Percentiles rank a stretch among this genome's conserved stretches.
Evolutionary conservation across 2,888 invertebrate genomes (phyloP).

Genomic region (Ectobius pallidus): DNA sequence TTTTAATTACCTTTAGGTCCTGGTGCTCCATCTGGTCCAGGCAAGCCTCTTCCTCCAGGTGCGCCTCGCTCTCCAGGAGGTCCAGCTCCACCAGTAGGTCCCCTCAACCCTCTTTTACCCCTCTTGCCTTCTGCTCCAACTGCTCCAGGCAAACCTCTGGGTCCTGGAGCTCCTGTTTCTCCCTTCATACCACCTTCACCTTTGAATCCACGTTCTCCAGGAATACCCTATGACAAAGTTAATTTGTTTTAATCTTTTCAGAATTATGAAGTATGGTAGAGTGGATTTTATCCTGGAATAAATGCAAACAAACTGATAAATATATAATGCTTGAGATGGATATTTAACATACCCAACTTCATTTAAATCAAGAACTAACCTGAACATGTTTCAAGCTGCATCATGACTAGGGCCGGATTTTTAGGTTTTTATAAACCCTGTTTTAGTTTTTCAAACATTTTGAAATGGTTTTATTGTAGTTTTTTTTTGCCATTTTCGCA

Average conservation of each 20-base stretch:
- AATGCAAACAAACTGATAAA: no score
- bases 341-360: no score
- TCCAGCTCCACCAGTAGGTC: constrained; percentile 75
- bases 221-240: constrained; percentile 71
- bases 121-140: constrained; percentile 81
- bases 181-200: constrained; percentile 81
- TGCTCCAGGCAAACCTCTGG: constrained; percentile 76
- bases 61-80: constrained; percentile 75
- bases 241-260: no score
- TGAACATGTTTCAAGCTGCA: no score
- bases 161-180: constrained; percentile 73
- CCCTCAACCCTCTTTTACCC: constrained; percentile 78
- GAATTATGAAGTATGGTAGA: no score
- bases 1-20: constrained; percentile 76
- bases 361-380: no score
- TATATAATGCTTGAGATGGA: no score
- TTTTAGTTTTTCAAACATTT: no score
- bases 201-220: constrained; percentile 81
- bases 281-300: not conserved
- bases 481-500: no score
- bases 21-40: constrained; percentile 76
- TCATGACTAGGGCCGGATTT: no score
- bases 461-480: no score
- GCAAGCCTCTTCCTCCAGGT: constrained; percentile 69
- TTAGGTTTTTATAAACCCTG: no score